These are phyloP conservation scores for Perizoma affinitatum DNA, from an alignment of 2,888 invertebrate genomes.

Conservation along the genomic window DNA sequence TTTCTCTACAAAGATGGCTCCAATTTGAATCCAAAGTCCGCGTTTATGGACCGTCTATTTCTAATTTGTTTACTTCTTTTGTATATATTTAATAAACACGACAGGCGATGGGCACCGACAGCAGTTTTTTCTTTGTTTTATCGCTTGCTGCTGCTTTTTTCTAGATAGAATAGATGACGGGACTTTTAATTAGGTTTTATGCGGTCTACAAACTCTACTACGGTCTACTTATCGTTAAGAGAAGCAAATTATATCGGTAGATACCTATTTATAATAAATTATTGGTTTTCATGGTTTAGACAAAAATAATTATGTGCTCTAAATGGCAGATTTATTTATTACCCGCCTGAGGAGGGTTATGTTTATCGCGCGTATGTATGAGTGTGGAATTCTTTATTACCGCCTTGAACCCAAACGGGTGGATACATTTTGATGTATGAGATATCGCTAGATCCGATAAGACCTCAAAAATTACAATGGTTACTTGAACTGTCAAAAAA, in stretches of 20 bases:
- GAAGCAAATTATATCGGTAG: neutral
- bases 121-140: conserved; percentile 7
- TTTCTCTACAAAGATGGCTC: conserved; percentile 17
- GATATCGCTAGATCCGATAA: too few relatives aligned
- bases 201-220: neutral
- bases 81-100: conserved; percentile 2
- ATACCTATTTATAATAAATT: too few relatives aligned
- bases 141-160: conserved; percentile 2
- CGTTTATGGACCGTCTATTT: conserved; percentile 12
- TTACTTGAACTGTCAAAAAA: too few relatives aligned
- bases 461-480: too few relatives aligned
- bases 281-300: too few relatives aligned
- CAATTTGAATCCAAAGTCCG: conserved; percentile 17
- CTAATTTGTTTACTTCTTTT: conserved; percentile 14
- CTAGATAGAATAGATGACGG: conserved; percentile 5
- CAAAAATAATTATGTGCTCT: too few relatives aligned
- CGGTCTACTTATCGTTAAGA: conserved; percentile 10
- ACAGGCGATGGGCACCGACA: conserved; percentile 5
- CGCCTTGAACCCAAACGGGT: too few relatives aligned
- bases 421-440: too few relatives aligned
- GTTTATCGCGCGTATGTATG: too few relatives aligned
- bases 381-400: too few relatives aligned
- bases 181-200: conserved; percentile 22
- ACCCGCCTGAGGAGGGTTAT: too few relatives aligned
- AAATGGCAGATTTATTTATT: too few relatives aligned